Evolutionary conservation across 2,888 invertebrate species (phyloP), one percentile per base, ranked within the genome.

Genomic region (Cistogaster globosa): DNA sequence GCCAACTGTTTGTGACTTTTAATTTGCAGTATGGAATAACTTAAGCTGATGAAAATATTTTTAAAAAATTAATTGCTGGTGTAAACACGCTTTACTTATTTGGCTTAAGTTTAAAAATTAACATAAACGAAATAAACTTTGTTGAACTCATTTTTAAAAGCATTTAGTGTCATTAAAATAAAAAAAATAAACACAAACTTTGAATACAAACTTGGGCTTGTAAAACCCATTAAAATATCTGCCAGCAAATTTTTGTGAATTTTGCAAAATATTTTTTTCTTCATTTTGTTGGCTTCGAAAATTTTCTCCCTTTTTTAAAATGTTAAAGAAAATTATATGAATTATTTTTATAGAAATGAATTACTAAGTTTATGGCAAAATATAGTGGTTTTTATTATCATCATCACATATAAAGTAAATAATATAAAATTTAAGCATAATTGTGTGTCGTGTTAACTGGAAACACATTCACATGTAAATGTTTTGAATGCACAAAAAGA

Each of bases 361-460:
- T 4, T 58, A n/a, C 16, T 18, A 51, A 6, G 22, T 22, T 26
- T 60, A 55, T 65, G 62, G 53, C 16, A 32, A 58, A 67, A 65
- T 45, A 74, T 65, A 72, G 65, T 67, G 72, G 74, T 67, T 80
- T 79, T 51, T 80, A n/a, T n/a, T 72, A 82, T 76, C 71, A 53
- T 71, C 42, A 36, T 22, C 71, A 71, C 76, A 77, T 72, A 71
- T 65, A 65, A 53, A 42, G 65, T 58, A 57, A 62, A 75, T 71
- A 51, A 58, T n/a, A 32, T 67, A 74, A 32, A 67, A 58, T 74
- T 67, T 51, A 67, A 82, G 71, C 71, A 65, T 83, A 42, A 67
- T 77, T 71, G 32, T 83, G 53, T 77, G 76, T 58, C 58, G 65
- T 82, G 76, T 76, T 65, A 76, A 82, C 71, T 76, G 71, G 51